These are phyloP conservation scores for Phocoena phocoena DNA, from an alignment of 2,113 vertebrate species.

Conservation along the genomic window DNA sequence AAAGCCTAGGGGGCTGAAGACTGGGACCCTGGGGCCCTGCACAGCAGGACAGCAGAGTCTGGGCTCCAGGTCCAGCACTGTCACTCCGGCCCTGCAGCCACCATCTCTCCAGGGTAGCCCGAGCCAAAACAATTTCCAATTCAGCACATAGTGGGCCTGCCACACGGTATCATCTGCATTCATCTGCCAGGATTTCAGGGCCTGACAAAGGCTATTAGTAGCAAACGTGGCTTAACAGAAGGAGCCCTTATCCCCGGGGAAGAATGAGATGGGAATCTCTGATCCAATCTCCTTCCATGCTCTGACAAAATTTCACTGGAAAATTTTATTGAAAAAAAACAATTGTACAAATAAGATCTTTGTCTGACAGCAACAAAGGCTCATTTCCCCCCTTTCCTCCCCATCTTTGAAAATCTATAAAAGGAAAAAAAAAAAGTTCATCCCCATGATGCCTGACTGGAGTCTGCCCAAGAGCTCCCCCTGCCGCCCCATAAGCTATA, in stretches of 20 bases:
- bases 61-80: not conserved
- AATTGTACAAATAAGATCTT: slow-evolving; percentile 69
- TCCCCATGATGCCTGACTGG: not conserved
- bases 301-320: slow-evolving; percentile 61
- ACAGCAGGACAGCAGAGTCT: not conserved
- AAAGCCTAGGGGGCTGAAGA: not conserved
- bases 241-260: not conserved
- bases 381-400: slow-evolving; percentile 20
- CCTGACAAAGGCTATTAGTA: not conserved
- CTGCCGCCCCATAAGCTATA: not conserved
- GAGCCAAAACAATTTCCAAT: not conserved
- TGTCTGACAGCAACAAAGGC: slow-evolving; percentile 67
- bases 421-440: not conserved
- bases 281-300: not conserved
- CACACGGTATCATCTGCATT: not conserved
- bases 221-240: not conserved
- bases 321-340: slow-evolving; percentile 80
- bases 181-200: not conserved
- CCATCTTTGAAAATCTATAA: slow-evolving; percentile 52
- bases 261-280: not conserved
- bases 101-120: not conserved
- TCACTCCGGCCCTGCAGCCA: not conserved
- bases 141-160: not conserved
- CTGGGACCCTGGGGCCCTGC: not conserved
- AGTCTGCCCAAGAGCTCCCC: not conserved